phyloP scores from a whole-genome alignment of 1,140 invertebrate species.

The Cecropterus lyciades region DNA sequence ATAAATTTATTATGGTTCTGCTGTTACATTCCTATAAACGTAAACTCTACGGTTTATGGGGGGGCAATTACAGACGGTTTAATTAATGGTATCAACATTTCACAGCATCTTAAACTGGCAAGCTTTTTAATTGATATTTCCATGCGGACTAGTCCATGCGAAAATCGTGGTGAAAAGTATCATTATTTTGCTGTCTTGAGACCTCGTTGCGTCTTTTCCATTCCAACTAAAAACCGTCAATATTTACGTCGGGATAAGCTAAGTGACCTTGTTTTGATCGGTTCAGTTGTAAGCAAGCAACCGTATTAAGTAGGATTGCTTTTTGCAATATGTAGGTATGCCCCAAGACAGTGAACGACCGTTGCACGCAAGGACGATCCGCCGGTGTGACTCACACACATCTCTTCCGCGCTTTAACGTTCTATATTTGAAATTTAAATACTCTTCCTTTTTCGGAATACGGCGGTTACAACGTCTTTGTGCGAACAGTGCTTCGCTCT shows the following conservation, averaged over 20 bases:
- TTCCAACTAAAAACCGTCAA: constrained; percentile 8
- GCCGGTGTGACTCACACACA: constrained; percentile 43
- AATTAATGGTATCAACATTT: too few species aligned
- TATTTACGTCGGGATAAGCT: constrained; percentile 1
- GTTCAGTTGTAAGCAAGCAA: not conserved
- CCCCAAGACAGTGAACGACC: constrained; percentile 26
- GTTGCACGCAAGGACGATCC: constrained; percentile 35
- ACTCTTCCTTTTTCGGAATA: constrained; percentile 45
- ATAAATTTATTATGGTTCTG: too few species aligned
- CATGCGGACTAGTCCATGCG: too few species aligned
- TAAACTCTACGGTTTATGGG: too few species aligned
- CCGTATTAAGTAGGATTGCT: not conserved
- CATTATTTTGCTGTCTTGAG: too few species aligned
- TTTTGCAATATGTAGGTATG: constrained; percentile 21
- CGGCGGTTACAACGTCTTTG: constrained; percentile 30
- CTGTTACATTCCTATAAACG: too few species aligned
- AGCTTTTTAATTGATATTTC: too few species aligned
- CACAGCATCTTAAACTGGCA: too few species aligned
- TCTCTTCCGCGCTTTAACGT: constrained; percentile 46
- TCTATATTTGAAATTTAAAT: constrained; percentile 48
- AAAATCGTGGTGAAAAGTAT: too few species aligned
- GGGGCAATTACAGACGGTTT: too few species aligned
- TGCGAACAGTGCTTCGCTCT: constrained; percentile 6
- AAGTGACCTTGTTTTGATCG: constrained; percentile 6
- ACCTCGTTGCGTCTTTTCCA: constrained; percentile 34